phyloP scores from a whole-genome alignment of 2,888 invertebrate genomes.

The Unio pictorum region DNA sequence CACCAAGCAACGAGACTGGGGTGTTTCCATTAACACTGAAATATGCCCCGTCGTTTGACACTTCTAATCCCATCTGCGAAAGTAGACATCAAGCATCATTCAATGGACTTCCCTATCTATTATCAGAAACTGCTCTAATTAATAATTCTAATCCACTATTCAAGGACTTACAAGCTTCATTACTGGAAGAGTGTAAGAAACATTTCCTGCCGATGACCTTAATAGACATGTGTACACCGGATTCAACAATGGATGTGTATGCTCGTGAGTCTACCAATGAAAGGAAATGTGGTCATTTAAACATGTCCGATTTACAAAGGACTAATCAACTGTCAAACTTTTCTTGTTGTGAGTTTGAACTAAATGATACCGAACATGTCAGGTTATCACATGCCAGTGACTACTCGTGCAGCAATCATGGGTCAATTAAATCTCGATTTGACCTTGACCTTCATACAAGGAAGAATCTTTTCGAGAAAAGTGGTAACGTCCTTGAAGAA shows the following conservation, averaged over 20 bases:
- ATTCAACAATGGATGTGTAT: constrained; percentile 22
- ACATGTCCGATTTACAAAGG: constrained; percentile 28
- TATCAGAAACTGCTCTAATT: background rate
- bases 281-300: constrained; percentile 25
- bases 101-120: too few relatives aligned
- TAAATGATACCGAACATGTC: constrained; percentile 37
- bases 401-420: constrained; percentile 21
- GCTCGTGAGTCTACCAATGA: constrained; percentile 32
- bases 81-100: too few relatives aligned
- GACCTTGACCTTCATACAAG: constrained; percentile 41
- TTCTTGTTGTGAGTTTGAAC: constrained; percentile 36
- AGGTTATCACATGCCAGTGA: constrained; percentile 30
- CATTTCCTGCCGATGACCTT: constrained; percentile 22
- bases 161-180: constrained; percentile 29
- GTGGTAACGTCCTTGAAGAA: constrained; percentile 23
- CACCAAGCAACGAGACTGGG: too few relatives aligned
- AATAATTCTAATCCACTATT: constrained; percentile 33
- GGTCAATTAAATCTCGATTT: constrained; percentile 43
- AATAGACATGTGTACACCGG: constrained; percentile 24
- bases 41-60: too few relatives aligned
- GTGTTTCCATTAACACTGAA: too few relatives aligned
- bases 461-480: constrained; percentile 42
- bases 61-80: too few relatives aligned
- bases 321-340: constrained; percentile 36
- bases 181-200: constrained; percentile 24